phyloP scores from a whole-genome alignment of 2,797 vertebrate species.

The Catamblyrhynchus diadema region DNA sequence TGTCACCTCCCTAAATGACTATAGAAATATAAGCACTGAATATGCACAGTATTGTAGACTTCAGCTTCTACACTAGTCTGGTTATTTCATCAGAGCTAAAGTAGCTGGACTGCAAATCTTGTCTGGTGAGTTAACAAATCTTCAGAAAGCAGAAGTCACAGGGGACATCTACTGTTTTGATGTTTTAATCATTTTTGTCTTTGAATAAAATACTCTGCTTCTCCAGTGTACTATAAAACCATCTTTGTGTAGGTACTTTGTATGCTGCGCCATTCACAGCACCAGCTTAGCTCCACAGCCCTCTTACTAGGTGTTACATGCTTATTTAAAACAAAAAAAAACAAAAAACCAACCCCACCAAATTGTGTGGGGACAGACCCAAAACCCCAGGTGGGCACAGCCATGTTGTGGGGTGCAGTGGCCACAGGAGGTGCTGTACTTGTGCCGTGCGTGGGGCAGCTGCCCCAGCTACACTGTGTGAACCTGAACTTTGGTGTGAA shows the following conservation, averaged over 20 bases:
- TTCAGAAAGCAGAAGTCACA: background rate
- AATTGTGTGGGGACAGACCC: background rate
- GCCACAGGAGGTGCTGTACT: background rate
- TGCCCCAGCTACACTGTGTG: background rate
- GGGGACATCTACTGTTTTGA: background rate
- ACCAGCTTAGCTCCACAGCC: background rate
- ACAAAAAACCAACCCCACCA: background rate
- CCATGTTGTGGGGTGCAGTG: rapidly evolving
- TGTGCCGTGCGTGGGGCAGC: rapidly evolving
- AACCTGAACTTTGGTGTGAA: conserved; percentile 60
- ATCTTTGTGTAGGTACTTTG: background rate
- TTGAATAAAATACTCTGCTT: background rate
- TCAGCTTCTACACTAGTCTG: background rate
- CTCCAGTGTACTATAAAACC: background rate
- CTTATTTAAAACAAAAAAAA: background rate
- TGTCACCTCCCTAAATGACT: background rate
- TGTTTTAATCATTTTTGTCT: background rate
- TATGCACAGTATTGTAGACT: background rate
- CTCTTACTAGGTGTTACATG: background rate
- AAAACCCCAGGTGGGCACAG: rapidly evolving
- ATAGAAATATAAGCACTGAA: background rate
- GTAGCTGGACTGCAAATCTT: background rate
- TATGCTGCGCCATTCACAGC: background rate
- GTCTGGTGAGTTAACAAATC: background rate
- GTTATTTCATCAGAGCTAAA: background rate